These are phyloP conservation scores for Cherax destructor DNA, from an alignment of 1,140 invertebrate genomes.

Conservation along the genomic window DNA sequence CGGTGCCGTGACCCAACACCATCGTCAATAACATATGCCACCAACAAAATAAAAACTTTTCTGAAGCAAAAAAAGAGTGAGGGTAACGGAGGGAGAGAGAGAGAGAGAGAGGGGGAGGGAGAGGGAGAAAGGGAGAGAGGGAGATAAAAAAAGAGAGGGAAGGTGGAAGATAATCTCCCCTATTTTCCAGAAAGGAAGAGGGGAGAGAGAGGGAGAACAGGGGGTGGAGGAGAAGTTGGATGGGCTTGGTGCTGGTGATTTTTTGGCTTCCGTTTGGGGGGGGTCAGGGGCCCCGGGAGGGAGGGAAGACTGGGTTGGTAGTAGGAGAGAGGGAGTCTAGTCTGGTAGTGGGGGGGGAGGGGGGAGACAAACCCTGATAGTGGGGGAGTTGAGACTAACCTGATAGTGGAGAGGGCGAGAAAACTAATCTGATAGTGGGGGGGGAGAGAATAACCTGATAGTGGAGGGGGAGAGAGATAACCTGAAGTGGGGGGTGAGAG, in stretches of 20 bases:
- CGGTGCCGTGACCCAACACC: too few relatives aligned
- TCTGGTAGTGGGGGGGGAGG: neutral
- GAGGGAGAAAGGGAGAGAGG: too few relatives aligned
- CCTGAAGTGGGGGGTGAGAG: too few relatives aligned
- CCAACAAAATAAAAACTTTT: too few relatives aligned
- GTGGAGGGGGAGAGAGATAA: too few relatives aligned
- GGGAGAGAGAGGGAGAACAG: conserved; percentile 1
- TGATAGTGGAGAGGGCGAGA: neutral
- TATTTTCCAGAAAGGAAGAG: neutral
- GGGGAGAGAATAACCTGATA: too few relatives aligned
- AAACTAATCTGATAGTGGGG: too few relatives aligned
- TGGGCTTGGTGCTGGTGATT: conserved; percentile 23
- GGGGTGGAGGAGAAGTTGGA: conserved; percentile 25
- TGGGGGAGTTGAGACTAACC: neutral
- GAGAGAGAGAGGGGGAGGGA: too few relatives aligned
- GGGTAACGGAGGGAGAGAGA: neutral
- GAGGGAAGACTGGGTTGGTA: neutral
- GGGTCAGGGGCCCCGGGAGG: neutral
- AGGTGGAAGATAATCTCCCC: too few relatives aligned
- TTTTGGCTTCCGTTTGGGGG: conserved; percentile 39
- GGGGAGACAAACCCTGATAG: too few relatives aligned
- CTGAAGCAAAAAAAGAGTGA: neutral
- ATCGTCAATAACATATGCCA: too few relatives aligned
- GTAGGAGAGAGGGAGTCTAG: neutral
- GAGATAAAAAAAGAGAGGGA: neutral